Evolutionary conservation across 2,113 vertebrate species (phyloP).

Genomic region (Pithys albifrons): DNA sequence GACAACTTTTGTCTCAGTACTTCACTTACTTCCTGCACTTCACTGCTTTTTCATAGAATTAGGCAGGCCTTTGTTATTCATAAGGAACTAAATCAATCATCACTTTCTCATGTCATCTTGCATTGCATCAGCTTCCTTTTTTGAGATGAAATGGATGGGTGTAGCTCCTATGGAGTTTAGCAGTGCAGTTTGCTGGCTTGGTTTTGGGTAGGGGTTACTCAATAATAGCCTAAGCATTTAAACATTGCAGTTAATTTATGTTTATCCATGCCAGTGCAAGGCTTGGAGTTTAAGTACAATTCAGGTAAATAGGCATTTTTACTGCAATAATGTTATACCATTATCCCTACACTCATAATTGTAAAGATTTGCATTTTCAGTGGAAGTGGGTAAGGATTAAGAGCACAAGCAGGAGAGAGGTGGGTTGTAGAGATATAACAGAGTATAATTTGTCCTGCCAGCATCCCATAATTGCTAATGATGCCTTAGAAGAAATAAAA

Average conservation of each 20-base stretch:
- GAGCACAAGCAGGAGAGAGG: not conserved
- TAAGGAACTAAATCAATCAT: constrained; percentile 40
- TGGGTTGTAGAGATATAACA: not conserved
- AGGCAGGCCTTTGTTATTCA: constrained; percentile 45
- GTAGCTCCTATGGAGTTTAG: constrained; percentile 7
- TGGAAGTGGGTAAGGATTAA: constrained; percentile 22
- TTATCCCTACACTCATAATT: constrained; percentile 41
- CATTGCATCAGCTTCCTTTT: constrained; percentile 62
- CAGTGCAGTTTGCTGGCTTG: constrained; percentile 5
- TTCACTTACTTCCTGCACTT: constrained; percentile 31
- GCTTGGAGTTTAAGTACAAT: not conserved
- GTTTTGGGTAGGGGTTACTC: not conserved
- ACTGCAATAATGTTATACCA: not conserved
- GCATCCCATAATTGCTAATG: constrained; percentile 13
- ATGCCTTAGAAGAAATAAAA: not conserved
- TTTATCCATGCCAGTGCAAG: constrained; percentile 5
- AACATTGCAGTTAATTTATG: constrained; percentile 31
- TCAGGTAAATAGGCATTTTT: constrained; percentile 26
- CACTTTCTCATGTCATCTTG: constrained; percentile 57
- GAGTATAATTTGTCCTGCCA: constrained; percentile 14
- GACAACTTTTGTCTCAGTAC: not conserved
- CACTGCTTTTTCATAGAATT: not conserved
- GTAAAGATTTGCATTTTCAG: constrained; percentile 39
- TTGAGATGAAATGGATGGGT: constrained; percentile 44
- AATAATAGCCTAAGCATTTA: constrained; percentile 5